Percentiles rank a stretch among this genome's conserved stretches.
phyloP scores from a whole-genome alignment of 2,113 vertebrate genomes.

The Urocolius indicus region DNA sequence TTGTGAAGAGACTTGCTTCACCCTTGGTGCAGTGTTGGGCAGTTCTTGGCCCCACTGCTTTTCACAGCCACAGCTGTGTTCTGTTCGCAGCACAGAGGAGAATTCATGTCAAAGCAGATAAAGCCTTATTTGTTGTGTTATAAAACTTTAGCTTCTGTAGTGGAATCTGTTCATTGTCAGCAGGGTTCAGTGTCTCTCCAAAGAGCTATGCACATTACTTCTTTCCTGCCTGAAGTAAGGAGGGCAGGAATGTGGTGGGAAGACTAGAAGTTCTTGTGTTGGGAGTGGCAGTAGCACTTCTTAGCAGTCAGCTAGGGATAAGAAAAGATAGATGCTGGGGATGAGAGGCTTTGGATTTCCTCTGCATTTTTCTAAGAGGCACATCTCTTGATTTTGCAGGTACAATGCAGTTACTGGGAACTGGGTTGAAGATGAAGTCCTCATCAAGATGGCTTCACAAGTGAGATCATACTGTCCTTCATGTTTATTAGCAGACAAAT shows the following conservation, averaged over 20 bases:
- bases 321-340: neutral
- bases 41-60: neutral
- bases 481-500: neutral
- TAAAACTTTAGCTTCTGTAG: neutral
- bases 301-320: neutral
- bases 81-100: neutral
- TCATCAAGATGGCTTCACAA: constrained; percentile 94
- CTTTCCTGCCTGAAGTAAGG: neutral
- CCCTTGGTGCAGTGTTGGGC: neutral
- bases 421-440: constrained; percentile 91
- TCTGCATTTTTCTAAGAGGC: neutral
- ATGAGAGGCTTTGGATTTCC: neutral
- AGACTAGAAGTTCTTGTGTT: neutral
- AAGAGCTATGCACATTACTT: neutral
- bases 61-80: neutral
- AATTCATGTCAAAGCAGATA: neutral
- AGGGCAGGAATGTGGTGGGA: neutral
- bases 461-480: constrained; percentile 70
- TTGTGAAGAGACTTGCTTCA: neutral
- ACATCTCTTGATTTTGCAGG: constrained; percentile 67
- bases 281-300: neutral
- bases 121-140: neutral
- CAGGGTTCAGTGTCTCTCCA: neutral
- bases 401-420: constrained; percentile 91
- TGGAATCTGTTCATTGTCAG: neutral